Base-by-base conservation (phyloP, 2,888 invertebrate genomes). In the Oligia latruncula region DNA sequence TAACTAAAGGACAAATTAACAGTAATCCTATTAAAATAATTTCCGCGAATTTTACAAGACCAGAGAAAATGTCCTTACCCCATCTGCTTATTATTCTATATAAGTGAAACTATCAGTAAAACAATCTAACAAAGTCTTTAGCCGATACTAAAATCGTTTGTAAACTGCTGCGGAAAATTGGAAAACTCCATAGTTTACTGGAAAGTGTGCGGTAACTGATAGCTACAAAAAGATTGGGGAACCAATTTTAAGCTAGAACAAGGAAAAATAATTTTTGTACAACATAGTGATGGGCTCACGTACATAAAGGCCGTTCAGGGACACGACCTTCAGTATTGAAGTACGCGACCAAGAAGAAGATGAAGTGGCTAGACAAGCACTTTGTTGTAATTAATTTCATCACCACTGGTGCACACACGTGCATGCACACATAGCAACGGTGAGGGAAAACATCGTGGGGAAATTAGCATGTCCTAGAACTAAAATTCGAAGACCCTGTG, bases 71-170 rank as follows among this genome's bases (percentile, higher is more conserved):
- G 17, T 71, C 17, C 15, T 35, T 64, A 74, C 52, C 60, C 74
- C n/a, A 46, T 49, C 52, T 29, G 20, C 64, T 84, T 84, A 9
- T 74, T 84, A 82, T 77, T 87, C 84, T 71, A 75, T 78, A 58
- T 49, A 72, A 83, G 62, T 74, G 40, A 64, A 62, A 83, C 68
- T 83, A 84, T 79, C 87, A 58, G 70, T 73, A 68, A 85, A 87
- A 85, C 74, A 83, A 87, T 87, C 79, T 83, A 70, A 71, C 43
- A 67, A 86, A 86, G 72, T 87, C 78, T 87, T 83, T 74, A 83
- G 62, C 79, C 49, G 70, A 67, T 87, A 87, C 78, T 87, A 72
- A 84, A 83, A 83, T 87, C 87, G 73, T 85, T 80, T 46, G 74
- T 77, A 71, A 84, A 87, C 74, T 79, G 81, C 87, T 46, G 52